Base-by-base conservation (phyloP, 2,113 vertebrate species). In the Lanius ludovicianus region DNA sequence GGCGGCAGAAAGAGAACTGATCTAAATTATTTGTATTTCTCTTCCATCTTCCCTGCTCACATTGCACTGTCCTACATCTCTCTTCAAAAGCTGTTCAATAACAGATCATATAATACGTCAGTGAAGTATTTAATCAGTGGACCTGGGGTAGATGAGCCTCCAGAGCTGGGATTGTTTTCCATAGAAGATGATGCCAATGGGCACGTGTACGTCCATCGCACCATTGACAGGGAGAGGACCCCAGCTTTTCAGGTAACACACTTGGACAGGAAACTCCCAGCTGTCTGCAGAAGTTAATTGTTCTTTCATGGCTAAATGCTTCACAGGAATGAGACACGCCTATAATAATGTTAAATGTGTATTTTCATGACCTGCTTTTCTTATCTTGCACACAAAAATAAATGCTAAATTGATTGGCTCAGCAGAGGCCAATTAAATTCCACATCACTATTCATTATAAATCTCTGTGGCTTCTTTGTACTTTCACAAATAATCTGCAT, bases 121-220 rank as follows among this genome's bases (percentile, higher is more conserved):
- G 13, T 96, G n/a, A 90, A 37, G 63, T 99, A 98, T 70, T 17
- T n/a, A 1, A 98, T 99, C 87, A 97, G 87, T 46, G 99, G 98
- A 16, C 86, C 93, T 1, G 98, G 98, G 10, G 98, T 98, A 55
- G 78, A 97, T 19, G 24, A 93, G 20, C 11, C 68, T 1, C 98
- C 98, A 3, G 49, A 98, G 85, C 6, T 23, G 0, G 97, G 94
- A 1, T 30, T 98, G 65, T 99, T 99, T 89, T 80, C 76, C 44
- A 95, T 98, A 12, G 1, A 98, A 6, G 5, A 98, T 30, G 64
- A 96, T 18, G 2, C 2, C 1, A 90, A 23, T 0, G 98, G 98
- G 2, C 39, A 16, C 7, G 91, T 99, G 24, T 98, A 12, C 2
- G 96, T 98, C 5, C 96, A 95, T 44, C 65, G 30, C 39, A 0